Conservation (phyloP, 2,113 vertebrate genomes). For the Engraulis encrasicolus region DNA sequence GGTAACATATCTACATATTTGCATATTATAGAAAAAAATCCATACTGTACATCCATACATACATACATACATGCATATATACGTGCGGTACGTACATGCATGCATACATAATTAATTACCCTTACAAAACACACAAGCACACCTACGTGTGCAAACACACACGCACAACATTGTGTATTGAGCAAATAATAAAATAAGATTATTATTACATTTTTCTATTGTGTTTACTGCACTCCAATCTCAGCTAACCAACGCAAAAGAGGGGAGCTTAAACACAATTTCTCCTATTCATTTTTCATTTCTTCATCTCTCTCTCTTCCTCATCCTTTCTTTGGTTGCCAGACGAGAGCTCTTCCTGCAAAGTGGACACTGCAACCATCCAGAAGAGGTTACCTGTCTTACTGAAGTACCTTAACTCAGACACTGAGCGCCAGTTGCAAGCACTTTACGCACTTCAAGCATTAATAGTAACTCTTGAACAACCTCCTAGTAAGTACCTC, state of each 20-base stretch:
- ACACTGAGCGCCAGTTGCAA: slow-evolving; percentile 98
- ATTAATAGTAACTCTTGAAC: slow-evolving; percentile 95
- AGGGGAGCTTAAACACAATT: neutral
- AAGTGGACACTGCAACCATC: slow-evolving; percentile 93
- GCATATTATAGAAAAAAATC: neutral
- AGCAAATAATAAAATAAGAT: too few relatives aligned
- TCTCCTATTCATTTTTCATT: slow-evolving; percentile 3
- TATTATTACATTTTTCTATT: too few relatives aligned
- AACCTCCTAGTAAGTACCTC: slow-evolving; percentile 93
- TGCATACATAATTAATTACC: neutral
- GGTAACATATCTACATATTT: slow-evolving; percentile 75
- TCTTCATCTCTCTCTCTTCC: neutral
- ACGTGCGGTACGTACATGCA: neutral
- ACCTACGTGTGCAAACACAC: too few relatives aligned
- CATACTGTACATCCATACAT: neutral
- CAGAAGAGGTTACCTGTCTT: slow-evolving; percentile 95
- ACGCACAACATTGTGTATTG: too few relatives aligned
- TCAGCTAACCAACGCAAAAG: too few relatives aligned
- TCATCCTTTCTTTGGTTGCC: slow-evolving; percentile 42
- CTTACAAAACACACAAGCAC: neutral
- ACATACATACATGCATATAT: slow-evolving; percentile 27
- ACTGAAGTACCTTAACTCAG: slow-evolving; percentile 98
- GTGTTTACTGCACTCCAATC: too few relatives aligned
- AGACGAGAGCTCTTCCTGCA: slow-evolving; percentile 90
- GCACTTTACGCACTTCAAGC: slow-evolving; percentile 99